These are phyloP conservation scores for Empis livida DNA, from an alignment of 2,888 invertebrate genomes.

Conservation along the genomic window DNA sequence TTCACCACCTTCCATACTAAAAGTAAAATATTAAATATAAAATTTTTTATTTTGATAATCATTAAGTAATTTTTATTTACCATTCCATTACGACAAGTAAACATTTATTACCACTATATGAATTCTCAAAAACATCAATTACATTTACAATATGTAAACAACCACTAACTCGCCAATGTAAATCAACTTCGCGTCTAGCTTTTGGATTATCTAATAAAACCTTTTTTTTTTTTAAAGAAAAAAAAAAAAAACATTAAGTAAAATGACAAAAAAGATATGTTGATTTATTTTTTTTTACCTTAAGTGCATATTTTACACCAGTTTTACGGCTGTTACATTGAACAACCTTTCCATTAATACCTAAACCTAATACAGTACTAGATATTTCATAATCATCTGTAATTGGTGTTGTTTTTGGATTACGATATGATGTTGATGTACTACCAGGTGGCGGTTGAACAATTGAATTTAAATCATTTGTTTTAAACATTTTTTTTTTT, in stretches of 20 bases:
- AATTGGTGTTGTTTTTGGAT: constrained; percentile 67
- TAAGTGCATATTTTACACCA: constrained; percentile 76
- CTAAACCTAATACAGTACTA: constrained; percentile 85
- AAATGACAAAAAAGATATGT: too few relatives aligned
- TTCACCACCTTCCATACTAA: constrained; percentile 94
- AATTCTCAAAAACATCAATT: constrained; percentile 88
- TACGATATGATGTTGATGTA: not conserved
- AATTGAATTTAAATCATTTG: too few relatives aligned
- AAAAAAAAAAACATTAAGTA: not conserved
- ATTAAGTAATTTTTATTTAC: constrained; percentile 36
- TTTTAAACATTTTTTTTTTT: too few relatives aligned
- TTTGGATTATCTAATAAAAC: constrained; percentile 85
- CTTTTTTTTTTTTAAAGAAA: constrained; percentile 30
- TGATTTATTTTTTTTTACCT: too few relatives aligned
- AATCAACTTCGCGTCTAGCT: constrained; percentile 86
- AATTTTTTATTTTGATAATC: too few relatives aligned
- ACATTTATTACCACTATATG: constrained; percentile 83
- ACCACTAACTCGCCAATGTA: constrained; percentile 87
- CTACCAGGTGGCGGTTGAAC: too few relatives aligned
- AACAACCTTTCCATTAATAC: constrained; percentile 97
- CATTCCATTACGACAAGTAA: constrained; percentile 99
- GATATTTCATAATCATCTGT: constrained; percentile 87
- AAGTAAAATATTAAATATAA: constrained; percentile 12
- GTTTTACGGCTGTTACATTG: constrained; percentile 74
- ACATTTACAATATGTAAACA: constrained; percentile 88